Evolutionary conservation across 1,140 invertebrate genomes (phyloP), one percentile per base, ranked within the genome.

Genomic region (Euglossa dilemma): DNA sequence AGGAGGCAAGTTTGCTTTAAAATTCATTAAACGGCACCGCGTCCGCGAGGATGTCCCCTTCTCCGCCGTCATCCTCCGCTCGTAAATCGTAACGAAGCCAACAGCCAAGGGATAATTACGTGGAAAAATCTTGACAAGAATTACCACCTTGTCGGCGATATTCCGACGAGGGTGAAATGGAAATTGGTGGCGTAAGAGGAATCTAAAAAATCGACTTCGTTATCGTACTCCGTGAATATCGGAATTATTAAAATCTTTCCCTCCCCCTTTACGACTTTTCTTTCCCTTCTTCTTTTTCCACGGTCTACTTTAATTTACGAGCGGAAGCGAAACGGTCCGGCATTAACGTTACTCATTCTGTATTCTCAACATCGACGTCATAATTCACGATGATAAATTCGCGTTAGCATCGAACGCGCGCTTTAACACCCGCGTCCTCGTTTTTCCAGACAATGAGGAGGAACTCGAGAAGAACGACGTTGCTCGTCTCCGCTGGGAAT

Each of bases 391-490:
- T 89, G 87, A 89, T 89, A 89, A 89, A 89, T 89, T 88, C 78
- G 86, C 87, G 87, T 88, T 85, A 82, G 74, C 86, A 82, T 85
- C 81, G 82, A 87, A 85, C 76, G 80, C 84, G 84, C 72, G 79
- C 78, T 83, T 73, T 80, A 75, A 67, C 78, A 36, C 71, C 52
- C 54, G 18, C 83, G 80, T 91, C 85, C 80, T 59, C 77, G 87
- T 92, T 91, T 89, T 88, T 85, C 81, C 71, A 70, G 84, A 88
- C 90, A 90, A 91, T 89, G 89, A 90, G 85, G 83, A 90, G 87
- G 54, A 85, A 85, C 73, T 56, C 70, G 86, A 85, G 83, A 91
- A 85, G 86, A 79, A 87, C 72, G 72, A 79, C 52, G 85, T 67
- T 72, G 67, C 54, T 80, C 59, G 43, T 74, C 73, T 79, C 84